phyloP scores from a whole-genome alignment of 2,888 invertebrate genomes.

The Noctua pronuba region DNA sequence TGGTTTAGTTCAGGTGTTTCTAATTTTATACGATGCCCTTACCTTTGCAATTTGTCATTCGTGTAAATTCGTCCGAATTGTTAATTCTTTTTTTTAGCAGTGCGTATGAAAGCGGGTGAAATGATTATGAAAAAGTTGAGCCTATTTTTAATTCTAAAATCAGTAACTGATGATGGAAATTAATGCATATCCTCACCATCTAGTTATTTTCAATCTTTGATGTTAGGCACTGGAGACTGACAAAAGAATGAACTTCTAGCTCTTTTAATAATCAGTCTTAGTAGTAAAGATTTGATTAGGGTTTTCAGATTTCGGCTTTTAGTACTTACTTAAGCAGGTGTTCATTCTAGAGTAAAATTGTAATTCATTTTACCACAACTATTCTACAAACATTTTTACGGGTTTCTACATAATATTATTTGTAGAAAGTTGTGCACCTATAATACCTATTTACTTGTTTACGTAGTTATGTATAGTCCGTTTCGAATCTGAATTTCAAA shows the following conservation, averaged over 20 bases:
- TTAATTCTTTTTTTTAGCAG: too few relatives aligned
- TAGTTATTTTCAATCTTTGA: neutral
- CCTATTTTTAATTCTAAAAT: too few relatives aligned
- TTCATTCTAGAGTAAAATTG: too few relatives aligned
- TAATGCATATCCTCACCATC: neutral
- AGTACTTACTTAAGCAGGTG: too few relatives aligned
- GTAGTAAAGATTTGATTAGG: too few relatives aligned
- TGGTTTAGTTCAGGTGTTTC: slow-evolving; percentile 23
- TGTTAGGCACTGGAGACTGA: neutral
- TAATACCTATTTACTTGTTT: too few relatives aligned
- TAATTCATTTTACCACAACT: too few relatives aligned
- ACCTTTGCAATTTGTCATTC: slow-evolving; percentile 11
- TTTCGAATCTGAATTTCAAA: neutral
- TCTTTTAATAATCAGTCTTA: neutral
- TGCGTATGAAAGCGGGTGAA: neutral
- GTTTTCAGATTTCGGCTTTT: too few relatives aligned
- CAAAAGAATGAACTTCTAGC: neutral
- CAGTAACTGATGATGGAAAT: too few relatives aligned
- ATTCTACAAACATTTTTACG: too few relatives aligned
- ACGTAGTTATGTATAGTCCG: neutral
- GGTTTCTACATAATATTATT: too few relatives aligned
- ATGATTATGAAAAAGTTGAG: neutral
- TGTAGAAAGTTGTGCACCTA: too few relatives aligned
- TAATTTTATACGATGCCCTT: neutral
- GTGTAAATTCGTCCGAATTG: neutral